These are phyloP conservation scores for Ctenochaetus hawaiiensis DNA, from an alignment of 2,797 vertebrate genomes.

Conservation along the genomic window DNA sequence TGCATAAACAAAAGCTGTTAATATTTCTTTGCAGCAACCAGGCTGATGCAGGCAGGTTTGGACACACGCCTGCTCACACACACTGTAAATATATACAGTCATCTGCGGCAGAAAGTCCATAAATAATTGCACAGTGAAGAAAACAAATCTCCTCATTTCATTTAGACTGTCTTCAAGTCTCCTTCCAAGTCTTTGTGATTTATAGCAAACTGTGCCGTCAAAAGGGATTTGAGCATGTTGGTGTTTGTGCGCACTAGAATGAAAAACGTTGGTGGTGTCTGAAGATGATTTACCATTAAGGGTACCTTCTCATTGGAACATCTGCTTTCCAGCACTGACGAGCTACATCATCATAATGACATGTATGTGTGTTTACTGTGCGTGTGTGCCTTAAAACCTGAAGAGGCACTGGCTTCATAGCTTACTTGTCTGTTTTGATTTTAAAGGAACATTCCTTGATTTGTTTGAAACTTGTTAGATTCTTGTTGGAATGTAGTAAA, in stretches of 20 bases:
- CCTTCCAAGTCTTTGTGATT: conserved; percentile 37
- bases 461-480: neutral
- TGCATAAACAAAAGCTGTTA: no score
- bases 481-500: neutral
- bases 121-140: conserved; percentile 5
- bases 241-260: conserved; percentile 7
- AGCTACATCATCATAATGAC: conserved; percentile 7
- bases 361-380: neutral
- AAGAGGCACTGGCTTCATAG: conserved; percentile 7
- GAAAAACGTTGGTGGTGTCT: conserved; percentile 26
- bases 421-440: neutral
- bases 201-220: neutral
- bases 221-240: neutral
- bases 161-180: conserved; percentile 6
- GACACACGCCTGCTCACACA: neutral
- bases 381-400: neutral
- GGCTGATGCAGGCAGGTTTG: neutral
- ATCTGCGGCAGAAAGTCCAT: conserved; percentile 2
- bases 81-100: neutral
- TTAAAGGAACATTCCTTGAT: neutral
- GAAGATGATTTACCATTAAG: conserved; percentile 32
- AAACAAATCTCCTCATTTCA: conserved; percentile 22
- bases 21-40: no score
- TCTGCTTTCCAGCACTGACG: conserved; percentile 51
- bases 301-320: conserved; percentile 29